Percentiles rank a stretch among this genome's conserved stretches.
Evolutionary conservation across 2,797 vertebrate species (phyloP).

Genomic region (Lepus townsendii): DNA sequence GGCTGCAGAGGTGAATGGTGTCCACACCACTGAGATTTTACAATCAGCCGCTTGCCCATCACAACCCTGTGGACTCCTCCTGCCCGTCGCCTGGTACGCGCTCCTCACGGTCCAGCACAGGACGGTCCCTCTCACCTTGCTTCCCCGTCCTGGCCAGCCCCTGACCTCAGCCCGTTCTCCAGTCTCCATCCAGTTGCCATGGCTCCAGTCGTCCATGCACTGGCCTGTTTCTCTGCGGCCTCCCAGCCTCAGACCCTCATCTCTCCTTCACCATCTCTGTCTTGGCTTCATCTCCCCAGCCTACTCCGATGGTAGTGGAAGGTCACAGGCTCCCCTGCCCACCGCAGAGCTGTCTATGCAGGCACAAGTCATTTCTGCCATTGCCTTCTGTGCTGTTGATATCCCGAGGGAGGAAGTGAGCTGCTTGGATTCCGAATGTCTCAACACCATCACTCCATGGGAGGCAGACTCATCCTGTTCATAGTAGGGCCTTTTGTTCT

Average conservation of each 20-base stretch:
- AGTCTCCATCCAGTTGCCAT: not conserved
- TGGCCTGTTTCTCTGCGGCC: not conserved
- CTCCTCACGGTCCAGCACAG: fast-evolving
- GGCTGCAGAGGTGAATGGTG: not conserved
- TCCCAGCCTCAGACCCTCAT: not conserved
- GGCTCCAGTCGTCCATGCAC: not conserved
- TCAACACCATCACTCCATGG: not conserved
- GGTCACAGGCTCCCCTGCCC: too few relatives aligned
- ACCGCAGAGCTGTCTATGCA: not conserved
- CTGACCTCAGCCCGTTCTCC: not conserved
- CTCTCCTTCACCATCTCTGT: not conserved
- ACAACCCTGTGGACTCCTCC: not conserved
- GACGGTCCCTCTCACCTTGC: fast-evolving
- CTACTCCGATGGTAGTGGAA: fast-evolving
- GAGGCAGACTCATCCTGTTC: not conserved
- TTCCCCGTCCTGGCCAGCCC: not conserved
- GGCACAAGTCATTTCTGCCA: not conserved
- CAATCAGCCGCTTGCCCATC: not conserved
- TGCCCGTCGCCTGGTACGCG: not conserved
- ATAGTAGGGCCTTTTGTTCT: not conserved
- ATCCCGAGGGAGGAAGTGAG: not conserved
- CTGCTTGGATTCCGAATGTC: not conserved
- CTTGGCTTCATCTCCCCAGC: not conserved
- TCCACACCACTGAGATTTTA: not conserved
- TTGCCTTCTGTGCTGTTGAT: not conserved